Conservation (phyloP, 2,888 invertebrate genomes). For the Cheilosia impressa region DNA sequence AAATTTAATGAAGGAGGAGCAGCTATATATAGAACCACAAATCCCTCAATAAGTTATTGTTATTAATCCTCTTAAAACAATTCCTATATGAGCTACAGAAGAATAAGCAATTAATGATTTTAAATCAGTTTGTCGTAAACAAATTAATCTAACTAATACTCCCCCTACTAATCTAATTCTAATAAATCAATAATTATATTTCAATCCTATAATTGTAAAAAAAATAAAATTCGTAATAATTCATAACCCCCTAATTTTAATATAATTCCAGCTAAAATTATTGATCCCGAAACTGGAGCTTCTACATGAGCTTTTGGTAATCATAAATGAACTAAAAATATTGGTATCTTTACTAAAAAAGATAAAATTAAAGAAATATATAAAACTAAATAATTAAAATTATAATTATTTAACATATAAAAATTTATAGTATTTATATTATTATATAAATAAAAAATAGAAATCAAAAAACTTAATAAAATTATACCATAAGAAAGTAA, state of each 20-base stretch:
- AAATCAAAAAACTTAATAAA: too few species aligned
- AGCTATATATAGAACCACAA: conserved; percentile 81
- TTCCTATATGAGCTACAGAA: conserved; percentile 88
- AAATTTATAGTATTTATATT: too few species aligned
- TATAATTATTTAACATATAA: too few species aligned
- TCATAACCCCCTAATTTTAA: conserved; percentile 90
- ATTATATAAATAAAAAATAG: too few species aligned
- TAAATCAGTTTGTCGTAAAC: conserved; percentile 88
- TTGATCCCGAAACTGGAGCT: conserved; percentile 89
- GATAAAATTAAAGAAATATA: conserved; percentile 81
- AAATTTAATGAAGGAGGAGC: too few species aligned
- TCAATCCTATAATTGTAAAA: conserved; percentile 84
- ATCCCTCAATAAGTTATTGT: conserved; percentile 83
- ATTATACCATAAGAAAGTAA: too few species aligned
- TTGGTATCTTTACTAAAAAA: conserved; percentile 89
- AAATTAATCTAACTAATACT: conserved; percentile 86
- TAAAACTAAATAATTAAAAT: too few species aligned
- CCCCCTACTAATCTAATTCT: conserved; percentile 86
- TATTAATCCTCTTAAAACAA: conserved; percentile 84
- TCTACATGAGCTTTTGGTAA: conserved; percentile 91
- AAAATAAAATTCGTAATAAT: conserved; percentile 85
- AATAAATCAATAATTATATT: conserved; percentile 85
- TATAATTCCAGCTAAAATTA: conserved; percentile 89
- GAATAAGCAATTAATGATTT: conserved; percentile 89
- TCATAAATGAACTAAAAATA: conserved; percentile 89